Percentiles rank a stretch among this genome's conserved stretches.
These are phyloP conservation scores for Cryptocephalus primarius DNA, from an alignment of 2,888 invertebrate species.

Conservation along the genomic window DNA sequence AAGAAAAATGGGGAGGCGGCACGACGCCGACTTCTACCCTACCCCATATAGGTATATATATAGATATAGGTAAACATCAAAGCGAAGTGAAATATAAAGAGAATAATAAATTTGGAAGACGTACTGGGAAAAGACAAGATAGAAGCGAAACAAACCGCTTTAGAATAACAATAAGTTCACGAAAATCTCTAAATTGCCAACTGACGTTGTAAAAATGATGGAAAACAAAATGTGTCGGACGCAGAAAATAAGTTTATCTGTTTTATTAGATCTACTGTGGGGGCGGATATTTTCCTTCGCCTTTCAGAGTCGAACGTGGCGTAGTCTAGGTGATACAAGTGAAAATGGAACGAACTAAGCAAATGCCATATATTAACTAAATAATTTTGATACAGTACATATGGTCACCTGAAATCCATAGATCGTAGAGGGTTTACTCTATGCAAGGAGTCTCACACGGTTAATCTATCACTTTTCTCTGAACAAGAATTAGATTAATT, in stretches of 20 bases:
- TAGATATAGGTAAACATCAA: constrained; percentile 26
- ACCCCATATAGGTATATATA: too few species aligned
- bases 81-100: constrained; percentile 28
- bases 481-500: too few species aligned
- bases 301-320: too few species aligned
- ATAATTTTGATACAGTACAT: too few species aligned
- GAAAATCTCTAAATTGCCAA: constrained; percentile 24
- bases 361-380: too few species aligned
- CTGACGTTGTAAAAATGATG: constrained; percentile 28
- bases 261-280: constrained; percentile 15
- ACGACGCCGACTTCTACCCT: constrained; percentile 16
- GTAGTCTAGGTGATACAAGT: too few species aligned
- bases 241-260: constrained; percentile 22
- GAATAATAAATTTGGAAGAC: constrained; percentile 30
- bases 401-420: too few species aligned
- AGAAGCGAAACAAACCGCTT: constrained; percentile 25
- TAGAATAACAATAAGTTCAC: constrained; percentile 28
- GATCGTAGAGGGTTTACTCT: too few species aligned
- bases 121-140: constrained; percentile 23
- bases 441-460: too few species aligned
- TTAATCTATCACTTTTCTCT: too few species aligned
- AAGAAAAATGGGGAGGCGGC: constrained; percentile 15
- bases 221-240: constrained; percentile 25
- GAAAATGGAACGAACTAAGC: too few species aligned
- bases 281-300: too few species aligned